Evolutionary conservation across 2,797 vertebrate genomes (phyloP).

Genomic region (Lagodon rhomboides): DNA sequence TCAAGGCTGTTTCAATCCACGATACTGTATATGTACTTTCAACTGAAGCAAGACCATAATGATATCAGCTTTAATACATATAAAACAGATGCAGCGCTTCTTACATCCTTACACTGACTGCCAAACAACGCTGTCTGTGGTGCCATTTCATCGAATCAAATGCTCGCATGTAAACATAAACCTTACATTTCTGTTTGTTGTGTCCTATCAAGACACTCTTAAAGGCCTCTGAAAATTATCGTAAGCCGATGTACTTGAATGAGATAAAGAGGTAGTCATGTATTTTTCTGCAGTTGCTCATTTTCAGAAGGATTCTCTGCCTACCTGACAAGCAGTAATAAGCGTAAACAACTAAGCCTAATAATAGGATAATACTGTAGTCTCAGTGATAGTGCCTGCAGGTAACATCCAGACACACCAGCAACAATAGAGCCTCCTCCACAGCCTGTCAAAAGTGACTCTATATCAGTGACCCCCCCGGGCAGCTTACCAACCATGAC

Average conservation of each 20-base stretch:
- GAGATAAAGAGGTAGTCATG: slow-evolving; percentile 80
- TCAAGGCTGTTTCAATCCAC: slow-evolving; percentile 71
- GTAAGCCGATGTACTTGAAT: slow-evolving; percentile 79
- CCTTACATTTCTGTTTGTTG: slow-evolving; percentile 72
- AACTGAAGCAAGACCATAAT: slow-evolving; percentile 56
- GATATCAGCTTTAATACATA: slow-evolving; percentile 64
- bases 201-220: slow-evolving; percentile 74
- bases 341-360: slow-evolving; percentile 90
- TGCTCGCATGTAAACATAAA: slow-evolving; percentile 68
- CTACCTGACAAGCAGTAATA: slow-evolving; percentile 90
- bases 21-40: slow-evolving; percentile 68
- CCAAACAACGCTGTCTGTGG: slow-evolving; percentile 64
- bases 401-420: slow-evolving; percentile 87
- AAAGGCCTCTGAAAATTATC: slow-evolving; percentile 76
- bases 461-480: slow-evolving; percentile 86
- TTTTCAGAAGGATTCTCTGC: slow-evolving; percentile 85
- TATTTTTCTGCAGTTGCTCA: slow-evolving; percentile 81
- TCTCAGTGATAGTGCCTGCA: slow-evolving; percentile 87
- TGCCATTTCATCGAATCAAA: slow-evolving; percentile 60
- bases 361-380: slow-evolving; percentile 91
- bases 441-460: slow-evolving; percentile 88
- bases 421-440: slow-evolving; percentile 88
- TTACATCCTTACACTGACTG: slow-evolving; percentile 54
- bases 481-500: slow-evolving; percentile 88
- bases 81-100: slow-evolving; percentile 69